Percentiles rank a stretch among this genome's conserved stretches.
Conservation (phyloP, 2,888 invertebrate species). For the Oscheius sp. region DNA sequence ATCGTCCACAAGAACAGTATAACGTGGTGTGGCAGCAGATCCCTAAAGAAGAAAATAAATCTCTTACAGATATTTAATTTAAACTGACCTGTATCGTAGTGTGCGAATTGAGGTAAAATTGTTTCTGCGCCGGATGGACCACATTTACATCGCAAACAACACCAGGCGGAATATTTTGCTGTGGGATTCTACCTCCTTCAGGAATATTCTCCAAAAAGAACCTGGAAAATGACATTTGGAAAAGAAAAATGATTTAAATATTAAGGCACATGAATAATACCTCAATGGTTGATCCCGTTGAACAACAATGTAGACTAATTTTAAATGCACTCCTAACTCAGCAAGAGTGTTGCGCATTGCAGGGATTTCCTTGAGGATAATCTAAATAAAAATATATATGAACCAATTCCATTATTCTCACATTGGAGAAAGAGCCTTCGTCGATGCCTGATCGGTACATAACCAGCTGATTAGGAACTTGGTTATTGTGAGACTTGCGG, state of each 20-base stretch:
- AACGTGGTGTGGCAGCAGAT: constrained; percentile 64
- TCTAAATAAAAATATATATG: constrained; percentile 1
- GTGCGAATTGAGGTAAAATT: constrained; percentile 68
- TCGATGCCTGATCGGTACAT: constrained; percentile 56
- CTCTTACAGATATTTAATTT: neutral
- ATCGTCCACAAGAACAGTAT: constrained; percentile 67
- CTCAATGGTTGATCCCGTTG: constrained; percentile 59
- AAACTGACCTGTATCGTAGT: constrained; percentile 62
- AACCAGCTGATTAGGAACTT: constrained; percentile 45
- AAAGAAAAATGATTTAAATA: too few relatives aligned
- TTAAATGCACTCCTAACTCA: constrained; percentile 14
- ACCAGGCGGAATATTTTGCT: constrained; percentile 66
- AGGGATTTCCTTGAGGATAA: constrained; percentile 63
- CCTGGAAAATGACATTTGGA: too few relatives aligned
- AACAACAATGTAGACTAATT: constrained; percentile 56
- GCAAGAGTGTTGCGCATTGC: constrained; percentile 48
- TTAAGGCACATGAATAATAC: too few relatives aligned
- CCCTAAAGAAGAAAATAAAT: constrained; percentile 58
- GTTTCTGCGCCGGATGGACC: constrained; percentile 57
- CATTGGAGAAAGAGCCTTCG: constrained; percentile 53
- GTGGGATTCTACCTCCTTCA: constrained; percentile 32
- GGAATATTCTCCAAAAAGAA: constrained; percentile 31
- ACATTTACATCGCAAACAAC: constrained; percentile 61
- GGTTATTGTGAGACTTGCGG: constrained; percentile 8
- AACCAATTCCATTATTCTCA: constrained; percentile 5